Conservation (phyloP, 2,797 vertebrate species). For the Peromyscus eremicus region DNA sequence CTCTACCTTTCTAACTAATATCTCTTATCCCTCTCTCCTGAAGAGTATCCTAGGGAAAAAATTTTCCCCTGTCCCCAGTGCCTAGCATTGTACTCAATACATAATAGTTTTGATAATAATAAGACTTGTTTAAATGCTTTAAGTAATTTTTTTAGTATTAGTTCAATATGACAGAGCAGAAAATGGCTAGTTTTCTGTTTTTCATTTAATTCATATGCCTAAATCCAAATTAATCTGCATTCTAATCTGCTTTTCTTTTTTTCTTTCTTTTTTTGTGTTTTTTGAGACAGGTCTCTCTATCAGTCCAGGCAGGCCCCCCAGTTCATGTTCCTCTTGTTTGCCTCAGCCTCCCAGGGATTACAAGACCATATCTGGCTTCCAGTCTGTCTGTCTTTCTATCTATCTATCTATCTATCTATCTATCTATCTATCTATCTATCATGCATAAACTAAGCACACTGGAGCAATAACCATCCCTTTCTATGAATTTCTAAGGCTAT, state of each 20-base stretch:
- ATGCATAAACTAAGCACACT: not conserved
- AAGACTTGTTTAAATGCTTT: slow-evolving; percentile 10
- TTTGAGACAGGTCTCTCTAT: not conserved
- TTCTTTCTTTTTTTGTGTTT: not conserved
- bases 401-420: not conserved
- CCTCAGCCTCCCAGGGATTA: not conserved
- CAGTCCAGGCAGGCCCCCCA: not conserved
- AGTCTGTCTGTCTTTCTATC: not conserved
- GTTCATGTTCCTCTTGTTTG: not conserved
- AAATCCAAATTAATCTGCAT: not conserved
- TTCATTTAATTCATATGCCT: slow-evolving; percentile 13
- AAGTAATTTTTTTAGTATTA: slow-evolving; percentile 13
- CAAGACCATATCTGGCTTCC: not conserved
- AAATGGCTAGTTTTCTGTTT: not conserved
- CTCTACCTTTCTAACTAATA: no score
- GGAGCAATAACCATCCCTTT: not conserved
- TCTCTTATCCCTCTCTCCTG: no score
- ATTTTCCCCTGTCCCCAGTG: not conserved
- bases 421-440: not conserved
- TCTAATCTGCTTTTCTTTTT: not conserved
- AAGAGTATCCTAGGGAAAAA: no score
- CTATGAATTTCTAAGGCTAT: not conserved
- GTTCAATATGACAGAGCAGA: not conserved
- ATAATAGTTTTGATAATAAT: not conserved
- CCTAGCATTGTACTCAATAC: not conserved